Conservation (phyloP, 2,888 invertebrate genomes). For the Tenthredo notha region DNA sequence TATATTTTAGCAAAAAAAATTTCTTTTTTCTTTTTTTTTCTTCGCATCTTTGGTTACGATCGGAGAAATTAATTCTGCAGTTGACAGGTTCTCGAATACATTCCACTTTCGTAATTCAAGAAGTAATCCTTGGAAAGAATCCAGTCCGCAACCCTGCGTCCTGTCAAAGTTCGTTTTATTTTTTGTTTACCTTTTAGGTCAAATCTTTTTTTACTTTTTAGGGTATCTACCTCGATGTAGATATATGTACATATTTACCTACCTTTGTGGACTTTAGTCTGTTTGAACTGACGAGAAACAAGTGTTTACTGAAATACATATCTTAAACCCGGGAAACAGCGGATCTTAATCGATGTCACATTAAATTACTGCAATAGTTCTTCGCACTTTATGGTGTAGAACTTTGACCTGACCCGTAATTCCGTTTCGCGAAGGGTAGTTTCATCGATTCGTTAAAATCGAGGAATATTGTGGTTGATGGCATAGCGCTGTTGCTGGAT, state of each 20-base stretch:
- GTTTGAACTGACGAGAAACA: conserved; percentile 15
- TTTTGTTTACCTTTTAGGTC: background rate
- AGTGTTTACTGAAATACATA: conserved; percentile 40
- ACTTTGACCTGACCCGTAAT: background rate
- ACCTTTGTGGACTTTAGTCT: background rate
- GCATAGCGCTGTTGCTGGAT: background rate
- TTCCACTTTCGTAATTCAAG: background rate
- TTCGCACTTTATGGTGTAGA: background rate
- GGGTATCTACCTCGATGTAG: background rate
- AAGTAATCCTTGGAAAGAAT: background rate
- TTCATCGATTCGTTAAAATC: background rate
- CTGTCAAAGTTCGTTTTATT: background rate
- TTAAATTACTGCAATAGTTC: conserved; percentile 20
- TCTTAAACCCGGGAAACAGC: conserved; percentile 28
- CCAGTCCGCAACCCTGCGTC: background rate
- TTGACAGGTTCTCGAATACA: background rate
- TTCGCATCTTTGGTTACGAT: background rate
- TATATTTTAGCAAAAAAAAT: background rate
- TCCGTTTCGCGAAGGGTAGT: background rate
- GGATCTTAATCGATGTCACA: conserved; percentile 30
- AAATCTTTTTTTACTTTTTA: background rate
- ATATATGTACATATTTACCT: background rate
- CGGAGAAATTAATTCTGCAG: background rate
- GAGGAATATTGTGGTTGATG: background rate
- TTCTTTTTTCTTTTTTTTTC: background rate